Conservation (phyloP, 1,140 invertebrate species). For the Palaemon carinicauda region DNA sequence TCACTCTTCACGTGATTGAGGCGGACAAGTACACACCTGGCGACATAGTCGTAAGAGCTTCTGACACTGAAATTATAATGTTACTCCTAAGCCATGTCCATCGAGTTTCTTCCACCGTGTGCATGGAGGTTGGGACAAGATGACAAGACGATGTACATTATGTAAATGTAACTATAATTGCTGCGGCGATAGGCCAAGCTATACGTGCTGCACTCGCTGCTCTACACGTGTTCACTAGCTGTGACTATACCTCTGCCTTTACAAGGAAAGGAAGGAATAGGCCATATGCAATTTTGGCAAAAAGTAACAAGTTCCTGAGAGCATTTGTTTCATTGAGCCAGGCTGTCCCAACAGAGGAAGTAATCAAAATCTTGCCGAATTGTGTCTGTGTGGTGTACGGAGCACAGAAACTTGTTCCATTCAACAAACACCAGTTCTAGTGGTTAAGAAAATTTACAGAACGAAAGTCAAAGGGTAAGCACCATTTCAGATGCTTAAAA, state of each 20-base stretch:
- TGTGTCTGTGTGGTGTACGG: background rate
- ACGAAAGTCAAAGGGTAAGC: background rate
- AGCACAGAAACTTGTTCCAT: background rate
- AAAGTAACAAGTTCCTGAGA: background rate
- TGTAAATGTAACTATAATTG: too few relatives aligned
- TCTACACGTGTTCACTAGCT: background rate
- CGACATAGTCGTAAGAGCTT: too few relatives aligned
- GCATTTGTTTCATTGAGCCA: background rate
- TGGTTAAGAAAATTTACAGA: background rate
- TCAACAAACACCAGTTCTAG: background rate
- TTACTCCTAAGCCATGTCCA: too few relatives aligned
- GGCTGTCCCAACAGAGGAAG: background rate
- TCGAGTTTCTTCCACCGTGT: too few relatives aligned
- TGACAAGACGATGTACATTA: too few relatives aligned
- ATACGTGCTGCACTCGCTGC: too few relatives aligned
- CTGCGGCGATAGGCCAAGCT: too few relatives aligned
- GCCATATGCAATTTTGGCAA: background rate
- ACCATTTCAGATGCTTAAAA: too few relatives aligned
- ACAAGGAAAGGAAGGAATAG: slow-evolving; percentile 8
- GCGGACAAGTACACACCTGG: too few relatives aligned
- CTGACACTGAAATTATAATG: too few relatives aligned
- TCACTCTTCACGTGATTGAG: too few relatives aligned
- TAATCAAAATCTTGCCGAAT: background rate
- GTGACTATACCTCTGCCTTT: slow-evolving; percentile 25
- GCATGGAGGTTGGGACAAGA: too few relatives aligned